These are phyloP conservation scores for Mantis religiosa DNA, from an alignment of 2,888 invertebrate genomes.

Conservation along the genomic window DNA sequence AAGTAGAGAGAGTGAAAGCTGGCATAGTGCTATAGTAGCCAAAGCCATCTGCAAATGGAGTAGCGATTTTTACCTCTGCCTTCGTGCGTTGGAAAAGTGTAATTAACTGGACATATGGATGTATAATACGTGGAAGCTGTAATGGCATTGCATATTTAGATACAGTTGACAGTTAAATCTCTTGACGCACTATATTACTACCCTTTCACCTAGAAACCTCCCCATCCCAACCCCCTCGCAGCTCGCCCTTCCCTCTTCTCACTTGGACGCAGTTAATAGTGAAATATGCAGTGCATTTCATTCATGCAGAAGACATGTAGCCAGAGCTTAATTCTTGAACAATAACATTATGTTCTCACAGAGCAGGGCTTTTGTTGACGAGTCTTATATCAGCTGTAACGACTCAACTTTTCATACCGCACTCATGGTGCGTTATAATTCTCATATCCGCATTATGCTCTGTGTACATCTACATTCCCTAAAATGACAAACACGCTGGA, in stretches of 20 bases:
- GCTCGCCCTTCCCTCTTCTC: background rate
- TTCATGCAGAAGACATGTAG: background rate
- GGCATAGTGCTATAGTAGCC: too few species aligned
- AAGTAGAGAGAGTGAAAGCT: too few species aligned
- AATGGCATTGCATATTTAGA: background rate
- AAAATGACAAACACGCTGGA: background rate
- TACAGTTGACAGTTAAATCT: background rate
- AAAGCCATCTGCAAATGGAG: background rate
- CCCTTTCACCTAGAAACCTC: background rate
- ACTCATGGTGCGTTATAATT: background rate
- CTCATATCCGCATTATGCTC: background rate
- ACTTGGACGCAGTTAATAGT: slow-evolving; percentile 4
- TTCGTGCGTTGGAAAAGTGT: background rate
- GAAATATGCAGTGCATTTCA: slow-evolving; percentile 6
- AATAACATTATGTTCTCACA: background rate
- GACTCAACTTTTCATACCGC: background rate
- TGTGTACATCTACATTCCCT: background rate
- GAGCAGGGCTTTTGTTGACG: background rate
- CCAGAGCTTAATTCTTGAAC: slow-evolving; percentile 1
- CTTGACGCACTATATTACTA: background rate
- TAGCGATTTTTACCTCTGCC: background rate
- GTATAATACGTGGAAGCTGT: background rate
- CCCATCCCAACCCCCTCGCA: background rate
- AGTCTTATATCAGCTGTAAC: background rate
- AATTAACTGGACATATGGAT: background rate